Base-by-base conservation (phyloP, 2,888 invertebrate genomes). In the Saturnia japonica region DNA sequence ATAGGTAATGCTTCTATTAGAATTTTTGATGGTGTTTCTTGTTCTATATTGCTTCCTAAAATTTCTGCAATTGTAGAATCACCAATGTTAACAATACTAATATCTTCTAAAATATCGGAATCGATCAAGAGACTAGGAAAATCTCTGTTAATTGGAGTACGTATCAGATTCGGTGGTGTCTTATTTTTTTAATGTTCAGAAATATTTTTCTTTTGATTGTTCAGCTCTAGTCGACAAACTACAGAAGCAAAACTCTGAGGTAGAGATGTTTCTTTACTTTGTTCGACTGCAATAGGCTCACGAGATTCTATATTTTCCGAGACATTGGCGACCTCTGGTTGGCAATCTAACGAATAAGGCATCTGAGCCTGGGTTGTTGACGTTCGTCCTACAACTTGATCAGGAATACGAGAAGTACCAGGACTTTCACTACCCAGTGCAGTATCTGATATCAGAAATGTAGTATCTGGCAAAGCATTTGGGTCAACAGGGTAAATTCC, bases 401-500 rank as follows among this genome's bases (percentile, higher is more conserved):
- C n/a, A 51, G 51, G 51, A 1, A 14, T 34, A 64, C 25, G 19
- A 25, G 19, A 69, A 62, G 54, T n/a, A 54, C 34, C 62, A 40
- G 47, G 51, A 28, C 16, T 45, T 62, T 57, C 54, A 40, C 19
- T 28, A 34, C 34, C 28, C 40, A 28, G 19, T 25, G 64, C 34
- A 19, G 28, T 40, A 40, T 64, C 34, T 40, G 72, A 70, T 73
- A 45, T 45, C 45, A 45, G 45, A 45, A 74, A 76, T 43, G 75
- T 72, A 70, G 74, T 75, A 19, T 79, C 76, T 71, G 76, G 76
- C 34, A 79, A 67, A 1, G 74, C 76, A 47, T 22, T 68, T 64
- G 79, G 77, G 74, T 82, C 80, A 57, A 79, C 70, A 28, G 72
- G 81, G 71, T 74, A 77, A 40, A 81, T 76, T 70, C 82, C 82